These are phyloP conservation scores for silkworm (Bombyx mori) DNA, from an alignment of 1,140 invertebrate genomes.

Conservation along the genomic window DNA sequence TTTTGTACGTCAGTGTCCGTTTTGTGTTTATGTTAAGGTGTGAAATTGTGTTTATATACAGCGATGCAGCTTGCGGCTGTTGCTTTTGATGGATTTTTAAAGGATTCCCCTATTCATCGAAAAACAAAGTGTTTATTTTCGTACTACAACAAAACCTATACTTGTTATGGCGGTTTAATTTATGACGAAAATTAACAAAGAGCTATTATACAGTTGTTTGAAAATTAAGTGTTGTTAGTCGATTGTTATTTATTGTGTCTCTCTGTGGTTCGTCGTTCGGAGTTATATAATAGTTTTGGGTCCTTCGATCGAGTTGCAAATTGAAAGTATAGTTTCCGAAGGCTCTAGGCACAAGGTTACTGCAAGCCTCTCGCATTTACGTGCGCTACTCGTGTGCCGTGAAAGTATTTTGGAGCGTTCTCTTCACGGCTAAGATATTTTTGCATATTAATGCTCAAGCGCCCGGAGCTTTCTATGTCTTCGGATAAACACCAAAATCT, in stretches of 20 bases:
- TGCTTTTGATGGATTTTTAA: constrained; percentile 9
- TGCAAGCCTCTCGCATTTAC: constrained; percentile 41
- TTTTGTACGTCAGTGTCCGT: constrained; percentile 23
- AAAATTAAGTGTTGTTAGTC: too few relatives aligned
- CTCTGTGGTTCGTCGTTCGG: too few relatives aligned
- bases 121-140: constrained; percentile 4
- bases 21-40: constrained; percentile 35
- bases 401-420: constrained; percentile 61
- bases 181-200: too few relatives aligned
- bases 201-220: too few relatives aligned
- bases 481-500: too few relatives aligned
- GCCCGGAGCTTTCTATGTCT: constrained; percentile 51
- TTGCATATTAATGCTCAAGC: constrained; percentile 56
- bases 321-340: constrained; percentile 30
- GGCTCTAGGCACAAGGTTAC: constrained; percentile 38
- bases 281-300: neutral
- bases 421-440: constrained; percentile 53
- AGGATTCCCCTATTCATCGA: constrained; percentile 2
- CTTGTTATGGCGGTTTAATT: too few relatives aligned
- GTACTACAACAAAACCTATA: constrained; percentile 11
- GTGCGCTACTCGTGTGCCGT: constrained; percentile 49
- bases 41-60: constrained; percentile 28
- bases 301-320: constrained; percentile 14
- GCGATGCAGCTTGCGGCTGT: constrained; percentile 30
- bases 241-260: too few relatives aligned